These are phyloP conservation scores for Parus major DNA, from an alignment of 2,113 vertebrate species.

Conservation along the genomic window DNA sequence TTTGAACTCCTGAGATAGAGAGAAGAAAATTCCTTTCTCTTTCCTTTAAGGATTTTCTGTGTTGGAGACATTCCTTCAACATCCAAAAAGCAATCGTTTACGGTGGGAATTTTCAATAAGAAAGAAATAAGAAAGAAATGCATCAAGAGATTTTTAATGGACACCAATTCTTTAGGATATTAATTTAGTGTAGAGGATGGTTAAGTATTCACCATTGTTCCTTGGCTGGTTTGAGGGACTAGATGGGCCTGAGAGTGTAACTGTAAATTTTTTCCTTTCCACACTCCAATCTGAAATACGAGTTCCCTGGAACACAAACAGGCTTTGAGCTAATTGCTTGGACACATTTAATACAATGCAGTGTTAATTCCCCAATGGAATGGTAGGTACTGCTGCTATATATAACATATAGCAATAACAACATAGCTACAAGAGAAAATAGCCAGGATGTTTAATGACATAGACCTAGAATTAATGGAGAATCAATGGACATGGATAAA, in stretches of 20 bases:
- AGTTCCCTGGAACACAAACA: slow-evolving; percentile 4
- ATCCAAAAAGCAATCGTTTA: not conserved
- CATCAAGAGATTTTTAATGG: not conserved
- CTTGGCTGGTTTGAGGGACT: not conserved
- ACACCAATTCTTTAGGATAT: not conserved
- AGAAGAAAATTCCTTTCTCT: not conserved
- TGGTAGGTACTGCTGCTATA: not conserved
- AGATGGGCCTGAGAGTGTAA: not conserved
- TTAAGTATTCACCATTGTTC: not conserved
- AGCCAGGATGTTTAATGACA: not conserved
- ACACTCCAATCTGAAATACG: slow-evolving; percentile 14
- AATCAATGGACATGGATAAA: not conserved
- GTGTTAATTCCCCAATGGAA: not conserved
- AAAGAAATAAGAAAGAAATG: not conserved
- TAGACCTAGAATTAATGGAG: not conserved
- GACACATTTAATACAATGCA: not conserved
- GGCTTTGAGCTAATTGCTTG: not conserved
- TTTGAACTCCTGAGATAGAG: not conserved
- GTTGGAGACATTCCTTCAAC: not conserved
- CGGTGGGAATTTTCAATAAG: not conserved
- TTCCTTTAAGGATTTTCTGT: not conserved
- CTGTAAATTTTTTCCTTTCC: slow-evolving; percentile 25
- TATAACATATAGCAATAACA: not conserved
- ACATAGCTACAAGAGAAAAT: not conserved
- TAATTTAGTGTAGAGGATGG: not conserved